Percentiles rank a stretch among this genome's conserved stretches.
These are phyloP conservation scores for Trypoxylus dichotomus DNA, from an alignment of 1,140 invertebrate genomes.

Conservation along the genomic window DNA sequence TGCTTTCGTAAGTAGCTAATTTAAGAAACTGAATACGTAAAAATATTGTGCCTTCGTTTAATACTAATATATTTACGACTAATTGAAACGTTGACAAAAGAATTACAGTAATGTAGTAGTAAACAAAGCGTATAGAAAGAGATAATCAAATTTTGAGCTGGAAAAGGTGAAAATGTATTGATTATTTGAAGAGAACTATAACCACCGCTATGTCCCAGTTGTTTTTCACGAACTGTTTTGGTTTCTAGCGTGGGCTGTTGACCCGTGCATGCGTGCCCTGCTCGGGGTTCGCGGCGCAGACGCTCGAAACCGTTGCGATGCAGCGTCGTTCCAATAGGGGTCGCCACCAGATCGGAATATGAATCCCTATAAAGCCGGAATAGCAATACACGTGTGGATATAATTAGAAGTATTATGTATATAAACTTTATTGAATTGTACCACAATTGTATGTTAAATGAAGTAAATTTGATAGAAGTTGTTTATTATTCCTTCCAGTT, in stretches of 20 bases:
- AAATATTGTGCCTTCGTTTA: too few species aligned
- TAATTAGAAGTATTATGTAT: too few species aligned
- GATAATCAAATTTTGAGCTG: background rate
- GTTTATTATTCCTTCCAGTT: too few species aligned
- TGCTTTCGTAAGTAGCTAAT: too few species aligned
- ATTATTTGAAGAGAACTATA: background rate
- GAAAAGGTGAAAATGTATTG: background rate
- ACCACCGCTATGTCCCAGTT: background rate
- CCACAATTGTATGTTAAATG: too few species aligned
- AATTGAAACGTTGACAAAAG: background rate
- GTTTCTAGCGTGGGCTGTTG: conserved; percentile 54
- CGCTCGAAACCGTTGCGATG: conserved; percentile 39
- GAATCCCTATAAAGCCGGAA: too few species aligned
- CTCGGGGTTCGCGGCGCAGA: conserved; percentile 46
- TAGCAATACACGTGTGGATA: too few species aligned
- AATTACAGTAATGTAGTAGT: background rate
- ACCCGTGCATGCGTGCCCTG: conserved; percentile 57
- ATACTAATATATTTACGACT: too few species aligned
- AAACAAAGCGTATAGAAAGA: background rate
- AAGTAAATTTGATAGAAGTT: too few species aligned
- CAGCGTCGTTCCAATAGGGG: conserved; percentile 42
- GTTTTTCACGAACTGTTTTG: conserved; percentile 28
- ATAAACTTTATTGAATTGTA: too few species aligned
- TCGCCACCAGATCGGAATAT: conserved; percentile 32
- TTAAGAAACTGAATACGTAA: too few species aligned